Percentiles rank a stretch among this genome's conserved stretches.
phyloP scores from a whole-genome alignment of 1,140 invertebrate species.

The Procambarus virginalis region DNA sequence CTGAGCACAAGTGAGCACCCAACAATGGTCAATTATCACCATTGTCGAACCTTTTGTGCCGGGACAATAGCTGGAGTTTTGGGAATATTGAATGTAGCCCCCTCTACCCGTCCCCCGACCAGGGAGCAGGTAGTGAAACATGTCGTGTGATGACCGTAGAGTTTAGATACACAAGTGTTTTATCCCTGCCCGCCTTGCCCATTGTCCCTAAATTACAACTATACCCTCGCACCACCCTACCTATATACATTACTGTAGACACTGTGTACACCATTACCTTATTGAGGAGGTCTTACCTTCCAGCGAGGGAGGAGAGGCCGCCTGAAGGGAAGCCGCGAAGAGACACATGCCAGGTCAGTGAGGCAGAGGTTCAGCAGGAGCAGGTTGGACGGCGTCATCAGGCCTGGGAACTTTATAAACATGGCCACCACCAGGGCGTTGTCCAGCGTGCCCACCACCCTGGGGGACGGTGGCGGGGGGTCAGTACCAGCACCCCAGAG shows the following conservation, averaged over 20 bases:
- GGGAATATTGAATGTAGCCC: no score
- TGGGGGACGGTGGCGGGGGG: not conserved
- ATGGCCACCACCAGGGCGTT: conserved; percentile 70
- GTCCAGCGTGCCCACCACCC: conserved; percentile 71
- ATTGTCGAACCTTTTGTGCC: no score
- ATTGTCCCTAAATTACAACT: no score
- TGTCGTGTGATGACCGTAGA: not conserved
- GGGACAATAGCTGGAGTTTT: no score
- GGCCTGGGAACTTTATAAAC: conserved; percentile 68
- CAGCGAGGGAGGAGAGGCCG: conserved; percentile 63
- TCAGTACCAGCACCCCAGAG: no score
- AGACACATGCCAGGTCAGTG: conserved; percentile 70
- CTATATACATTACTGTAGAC: no score
- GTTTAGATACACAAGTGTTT: not conserved
- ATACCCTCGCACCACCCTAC: no score
- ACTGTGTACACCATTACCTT: no score
- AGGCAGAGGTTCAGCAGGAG: conserved; percentile 71
- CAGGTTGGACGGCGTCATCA: conserved; percentile 70
- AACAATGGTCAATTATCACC: no score
- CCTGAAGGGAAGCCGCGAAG: conserved; percentile 71
- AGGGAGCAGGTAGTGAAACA: not conserved
- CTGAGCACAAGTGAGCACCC: no score
- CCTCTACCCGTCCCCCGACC: no score
- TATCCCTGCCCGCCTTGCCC: no score
- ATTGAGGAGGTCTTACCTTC: conserved; percentile 15